These are phyloP conservation scores for Ficedula albicollis DNA, from an alignment of 2,797 vertebrate species.

Conservation along the genomic window DNA sequence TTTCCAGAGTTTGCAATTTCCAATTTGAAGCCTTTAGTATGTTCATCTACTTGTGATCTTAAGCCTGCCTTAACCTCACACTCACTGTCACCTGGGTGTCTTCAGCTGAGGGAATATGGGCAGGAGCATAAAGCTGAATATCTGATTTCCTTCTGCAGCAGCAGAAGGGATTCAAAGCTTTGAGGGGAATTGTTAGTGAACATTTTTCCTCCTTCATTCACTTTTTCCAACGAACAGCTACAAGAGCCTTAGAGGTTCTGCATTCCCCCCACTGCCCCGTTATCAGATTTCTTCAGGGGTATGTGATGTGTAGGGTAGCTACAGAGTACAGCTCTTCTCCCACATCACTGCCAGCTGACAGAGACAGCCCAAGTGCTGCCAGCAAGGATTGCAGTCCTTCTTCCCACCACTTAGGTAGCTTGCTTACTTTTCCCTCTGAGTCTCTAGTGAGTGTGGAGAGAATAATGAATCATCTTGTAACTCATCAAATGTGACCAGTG, in stretches of 20 bases:
- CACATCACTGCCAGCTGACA: not conserved
- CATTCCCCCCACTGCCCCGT: not conserved
- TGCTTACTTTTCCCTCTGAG: not conserved
- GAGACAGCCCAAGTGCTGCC: not conserved
- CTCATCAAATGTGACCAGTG: not conserved
- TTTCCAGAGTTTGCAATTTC: not conserved
- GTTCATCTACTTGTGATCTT: not conserved
- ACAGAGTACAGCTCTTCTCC: not conserved
- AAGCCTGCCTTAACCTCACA: not conserved
- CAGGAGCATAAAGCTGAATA: not conserved
- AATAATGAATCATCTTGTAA: not conserved
- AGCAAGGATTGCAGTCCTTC: not conserved
- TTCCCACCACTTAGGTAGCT: not conserved
- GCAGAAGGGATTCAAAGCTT: not conserved
- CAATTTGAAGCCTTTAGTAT: not conserved
- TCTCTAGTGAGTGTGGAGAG: not conserved
- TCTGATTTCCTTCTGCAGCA: not conserved
- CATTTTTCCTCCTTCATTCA: not conserved
- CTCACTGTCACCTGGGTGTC: not conserved
- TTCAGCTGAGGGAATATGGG: accelerated
- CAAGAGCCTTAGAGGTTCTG: not conserved
- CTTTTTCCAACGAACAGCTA: not conserved
- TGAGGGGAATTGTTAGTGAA: not conserved
- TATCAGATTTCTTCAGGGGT: not conserved
- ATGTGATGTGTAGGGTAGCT: not conserved